phyloP scores from a whole-genome alignment of 2,797 vertebrate genomes.

The Nannoperca australis region DNA sequence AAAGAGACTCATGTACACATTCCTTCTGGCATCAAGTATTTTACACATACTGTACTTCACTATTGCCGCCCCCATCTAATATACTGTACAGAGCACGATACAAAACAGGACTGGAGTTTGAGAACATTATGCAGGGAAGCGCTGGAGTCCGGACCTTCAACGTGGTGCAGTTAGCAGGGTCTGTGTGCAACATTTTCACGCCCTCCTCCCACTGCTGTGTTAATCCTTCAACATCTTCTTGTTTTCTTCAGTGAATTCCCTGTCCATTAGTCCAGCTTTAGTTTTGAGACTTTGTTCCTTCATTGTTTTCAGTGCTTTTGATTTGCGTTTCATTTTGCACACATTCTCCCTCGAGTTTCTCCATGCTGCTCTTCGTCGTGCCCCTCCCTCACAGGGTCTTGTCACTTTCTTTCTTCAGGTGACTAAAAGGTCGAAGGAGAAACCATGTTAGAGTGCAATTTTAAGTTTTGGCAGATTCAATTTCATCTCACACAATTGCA shows the following conservation, averaged over 20 bases:
- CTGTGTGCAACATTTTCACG: conserved; percentile 64
- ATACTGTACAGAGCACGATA: conserved; percentile 84
- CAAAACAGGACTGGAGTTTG: conserved; percentile 76
- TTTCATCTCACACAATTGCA: background rate
- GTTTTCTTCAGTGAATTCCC: conserved; percentile 35
- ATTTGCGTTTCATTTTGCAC: conserved; percentile 58
- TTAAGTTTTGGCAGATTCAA: conserved; percentile 21
- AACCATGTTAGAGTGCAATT: conserved; percentile 11
- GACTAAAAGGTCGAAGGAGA: conserved; percentile 84
- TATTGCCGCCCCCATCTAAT: conserved; percentile 74
- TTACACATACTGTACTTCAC: conserved; percentile 84
- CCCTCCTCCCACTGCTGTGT: conserved; percentile 51
- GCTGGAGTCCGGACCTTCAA: conserved; percentile 66
- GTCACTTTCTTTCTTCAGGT: conserved; percentile 99
- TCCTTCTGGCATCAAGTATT: conserved; percentile 85
- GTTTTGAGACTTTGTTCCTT: conserved; percentile 54
- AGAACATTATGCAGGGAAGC: conserved; percentile 72
- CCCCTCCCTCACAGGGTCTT: conserved; percentile 94
- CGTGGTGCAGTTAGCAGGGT: conserved; percentile 62
- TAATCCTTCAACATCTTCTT: conserved; percentile 54
- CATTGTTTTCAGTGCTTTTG: conserved; percentile 71
- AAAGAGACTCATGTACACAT: conserved; percentile 88
- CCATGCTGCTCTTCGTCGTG: conserved; percentile 71
- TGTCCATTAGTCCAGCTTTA: conserved; percentile 59
- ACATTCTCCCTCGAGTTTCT: conserved; percentile 59